Percentiles rank a stretch among this genome's conserved stretches.
These are phyloP conservation scores for Chymomyza procnemis DNA, from an alignment of 2,888 invertebrate genomes.

Conservation along the genomic window DNA sequence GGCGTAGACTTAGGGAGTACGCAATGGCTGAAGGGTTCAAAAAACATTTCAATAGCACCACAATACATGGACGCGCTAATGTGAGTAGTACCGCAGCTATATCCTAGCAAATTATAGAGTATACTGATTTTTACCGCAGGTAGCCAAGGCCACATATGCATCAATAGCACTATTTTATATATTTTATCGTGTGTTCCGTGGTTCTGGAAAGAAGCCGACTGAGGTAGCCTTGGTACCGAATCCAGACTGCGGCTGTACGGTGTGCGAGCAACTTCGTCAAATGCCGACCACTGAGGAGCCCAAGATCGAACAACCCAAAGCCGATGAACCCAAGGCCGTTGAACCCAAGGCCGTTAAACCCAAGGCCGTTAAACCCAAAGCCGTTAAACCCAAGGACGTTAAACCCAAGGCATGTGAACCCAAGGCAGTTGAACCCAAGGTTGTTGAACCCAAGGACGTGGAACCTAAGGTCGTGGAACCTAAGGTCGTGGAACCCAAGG, in stretches of 20 bases:
- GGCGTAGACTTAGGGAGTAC: background rate
- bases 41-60: conserved; percentile 46
- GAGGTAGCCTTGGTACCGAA: background rate
- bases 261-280: background rate
- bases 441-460: too few species aligned
- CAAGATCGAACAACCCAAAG: background rate
- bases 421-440: too few species aligned
- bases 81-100: conserved; percentile 23
- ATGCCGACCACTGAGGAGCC: background rate
- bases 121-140: background rate
- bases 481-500: too few species aligned
- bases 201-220: conserved; percentile 22
- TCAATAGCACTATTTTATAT: background rate
- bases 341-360: conserved; percentile 20
- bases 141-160: background rate
- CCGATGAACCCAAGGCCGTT: conserved; percentile 23
- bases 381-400: too few species aligned
- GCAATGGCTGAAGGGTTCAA: conserved; percentile 50
- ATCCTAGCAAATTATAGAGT: background rate
- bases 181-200: conserved; percentile 45
- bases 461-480: too few species aligned
- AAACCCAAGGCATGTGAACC: too few species aligned
- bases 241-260: conserved; percentile 37
- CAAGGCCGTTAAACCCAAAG: conserved; percentile 32
- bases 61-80: conserved; percentile 43